Conservation (phyloP, 2,797 vertebrate species). For the Microctenopoma stevenorrisi region DNA sequence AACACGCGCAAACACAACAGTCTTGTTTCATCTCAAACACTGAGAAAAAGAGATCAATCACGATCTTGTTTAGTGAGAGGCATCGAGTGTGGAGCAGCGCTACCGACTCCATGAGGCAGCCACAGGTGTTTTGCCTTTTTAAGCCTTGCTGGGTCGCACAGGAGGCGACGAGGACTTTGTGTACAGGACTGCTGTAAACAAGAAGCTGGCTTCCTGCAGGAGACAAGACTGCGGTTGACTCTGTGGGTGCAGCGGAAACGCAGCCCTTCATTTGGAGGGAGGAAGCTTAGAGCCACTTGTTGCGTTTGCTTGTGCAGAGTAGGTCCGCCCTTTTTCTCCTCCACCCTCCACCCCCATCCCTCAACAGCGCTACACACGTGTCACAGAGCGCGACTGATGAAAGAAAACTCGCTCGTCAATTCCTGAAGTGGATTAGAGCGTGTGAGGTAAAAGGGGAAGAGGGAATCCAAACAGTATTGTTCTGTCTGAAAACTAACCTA, state of each 20-base stretch:
- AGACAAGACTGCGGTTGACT: constrained; percentile 62
- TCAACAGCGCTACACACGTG: constrained; percentile 4
- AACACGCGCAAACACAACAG: constrained; percentile 9
- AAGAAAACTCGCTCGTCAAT: constrained; percentile 21
- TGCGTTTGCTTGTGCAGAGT: constrained; percentile 27
- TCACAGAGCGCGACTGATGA: constrained; percentile 24
- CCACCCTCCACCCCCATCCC: neutral
- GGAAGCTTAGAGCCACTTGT: constrained; percentile 61
- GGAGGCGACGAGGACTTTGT: constrained; percentile 13
- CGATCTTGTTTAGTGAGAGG: constrained; percentile 3
- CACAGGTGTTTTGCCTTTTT: constrained; percentile 14
- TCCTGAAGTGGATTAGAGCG: constrained; percentile 5
- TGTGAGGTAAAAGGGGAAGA: constrained; percentile 28
- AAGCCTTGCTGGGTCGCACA: neutral
- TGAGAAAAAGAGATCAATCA: neutral
- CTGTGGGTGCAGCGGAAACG: constrained; percentile 57
- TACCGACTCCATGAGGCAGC: neutral
- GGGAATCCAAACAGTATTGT: constrained; percentile 35
- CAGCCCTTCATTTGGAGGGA: constrained; percentile 63
- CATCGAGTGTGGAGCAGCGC: neutral
- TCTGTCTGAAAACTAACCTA: constrained; percentile 15
- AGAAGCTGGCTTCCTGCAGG: constrained; percentile 78
- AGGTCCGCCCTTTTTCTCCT: constrained; percentile 34
- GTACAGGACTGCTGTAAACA: constrained; percentile 63
- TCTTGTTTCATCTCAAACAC: neutral